Base-by-base conservation (phyloP, 2,113 vertebrate species). In the Semicossyphus pulcher region DNA sequence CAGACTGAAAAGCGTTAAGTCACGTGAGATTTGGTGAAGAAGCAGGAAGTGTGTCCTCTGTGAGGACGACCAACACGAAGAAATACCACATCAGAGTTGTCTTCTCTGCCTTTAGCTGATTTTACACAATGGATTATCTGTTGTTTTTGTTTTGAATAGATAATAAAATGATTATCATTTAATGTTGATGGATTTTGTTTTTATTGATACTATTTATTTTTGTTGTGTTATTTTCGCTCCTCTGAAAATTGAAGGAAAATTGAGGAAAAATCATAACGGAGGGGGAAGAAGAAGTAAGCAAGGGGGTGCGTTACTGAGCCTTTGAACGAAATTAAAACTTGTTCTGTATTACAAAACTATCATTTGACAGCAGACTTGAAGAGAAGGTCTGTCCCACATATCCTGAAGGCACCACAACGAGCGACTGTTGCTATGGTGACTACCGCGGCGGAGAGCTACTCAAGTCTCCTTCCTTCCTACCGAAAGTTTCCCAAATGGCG, bases 1-100 rank as follows among this genome's bases (percentile, higher is more conserved):
- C 72, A 86, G 88, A 58, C 67, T 90, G 10, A 86, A 83, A 44
- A 74, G 8, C 15, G 1, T 85, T 25, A 81, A 10, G 4, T 72
- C 84, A 0, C 60, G 6, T 29, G 41, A 79, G 48, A 67, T 0
- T 12, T 31, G 70, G 28, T 86, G 70, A 79, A 20, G 28, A 47
- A 11, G 12, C 15, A 52, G 78, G 29, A 73, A 1, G 36, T 48
- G 7, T 74, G 62, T 85, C 84, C 87, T 87, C 85, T 25, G 51
- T 77, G 85, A 87, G 85, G 85, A 79, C 34, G 9, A 25, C 26
- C 34, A 15, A 5, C 9, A 12, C 5, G 26, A 36, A 28, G 10
- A n/a, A n/a, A 34, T 3, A 20, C 16, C 32, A n/a, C 60, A 2
- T 51, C 28, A 63, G 23, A 8, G 37, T 2, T 21, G 15, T 32